phyloP scores from a whole-genome alignment of 1,140 invertebrate species.

The Bombus sylvicola region DNA sequence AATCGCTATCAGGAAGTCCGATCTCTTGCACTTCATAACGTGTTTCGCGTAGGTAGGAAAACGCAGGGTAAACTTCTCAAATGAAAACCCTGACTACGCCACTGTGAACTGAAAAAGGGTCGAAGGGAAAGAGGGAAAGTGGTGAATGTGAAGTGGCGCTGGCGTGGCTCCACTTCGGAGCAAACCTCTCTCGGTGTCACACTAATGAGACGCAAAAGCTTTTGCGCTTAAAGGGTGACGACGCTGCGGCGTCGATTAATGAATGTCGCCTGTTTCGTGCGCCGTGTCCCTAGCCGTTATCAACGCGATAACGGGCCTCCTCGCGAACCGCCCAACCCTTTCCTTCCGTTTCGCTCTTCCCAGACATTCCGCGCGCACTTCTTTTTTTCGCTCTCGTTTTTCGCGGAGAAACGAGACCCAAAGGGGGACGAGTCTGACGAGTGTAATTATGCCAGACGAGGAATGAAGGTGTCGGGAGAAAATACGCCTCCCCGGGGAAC shows the following conservation, averaged over 20 bases:
- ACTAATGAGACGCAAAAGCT: slow-evolving; percentile 66
- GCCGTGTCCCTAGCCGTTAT: slow-evolving; percentile 41
- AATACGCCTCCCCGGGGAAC: neutral
- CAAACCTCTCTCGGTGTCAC: slow-evolving; percentile 55
- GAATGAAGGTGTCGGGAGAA: slow-evolving; percentile 11
- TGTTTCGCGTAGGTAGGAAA: neutral
- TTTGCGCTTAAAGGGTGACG: slow-evolving; percentile 64
- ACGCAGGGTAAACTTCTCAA: neutral
- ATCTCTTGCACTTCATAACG: neutral
- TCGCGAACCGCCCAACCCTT: neutral
- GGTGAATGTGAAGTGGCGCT: slow-evolving; percentile 44
- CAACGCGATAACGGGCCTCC: slow-evolving; percentile 47
- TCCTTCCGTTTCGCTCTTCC: neutral
- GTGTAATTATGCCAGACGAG: slow-evolving; percentile 43
- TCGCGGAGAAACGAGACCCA: neutral
- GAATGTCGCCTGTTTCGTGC: slow-evolving; percentile 52
- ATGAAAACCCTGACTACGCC: slow-evolving; percentile 39
- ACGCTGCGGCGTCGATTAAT: slow-evolving; percentile 64
- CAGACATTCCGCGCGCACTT: neutral
- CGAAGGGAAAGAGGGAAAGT: neutral
- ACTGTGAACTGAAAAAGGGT: neutral
- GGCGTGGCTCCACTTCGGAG: slow-evolving; percentile 28
- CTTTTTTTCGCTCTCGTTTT: too few relatives aligned
- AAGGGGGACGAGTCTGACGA: slow-evolving; percentile 33
- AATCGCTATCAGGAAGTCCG: neutral